Evolutionary conservation across 2,113 vertebrate species (phyloP).

Genomic region (Helogale parvula): DNA sequence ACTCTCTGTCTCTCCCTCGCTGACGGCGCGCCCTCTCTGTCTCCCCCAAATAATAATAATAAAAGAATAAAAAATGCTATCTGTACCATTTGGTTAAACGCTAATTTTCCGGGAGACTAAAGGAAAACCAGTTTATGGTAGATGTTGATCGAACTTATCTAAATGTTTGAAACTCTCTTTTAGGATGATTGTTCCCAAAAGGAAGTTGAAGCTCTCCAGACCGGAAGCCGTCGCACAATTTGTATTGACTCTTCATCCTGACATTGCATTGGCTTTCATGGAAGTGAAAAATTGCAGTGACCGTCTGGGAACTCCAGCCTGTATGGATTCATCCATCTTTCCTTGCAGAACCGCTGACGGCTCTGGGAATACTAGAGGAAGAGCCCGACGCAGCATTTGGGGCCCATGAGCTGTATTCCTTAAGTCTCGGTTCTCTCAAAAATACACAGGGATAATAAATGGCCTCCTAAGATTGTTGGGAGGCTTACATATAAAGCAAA

Average conservation of each 20-base stretch:
- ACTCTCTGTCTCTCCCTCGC: too few species aligned
- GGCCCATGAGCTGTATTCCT: background rate
- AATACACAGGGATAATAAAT: background rate
- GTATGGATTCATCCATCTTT: background rate
- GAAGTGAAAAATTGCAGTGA: background rate
- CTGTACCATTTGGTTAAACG: conserved; percentile 2
- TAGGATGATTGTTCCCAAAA: background rate
- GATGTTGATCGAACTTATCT: background rate
- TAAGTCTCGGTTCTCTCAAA: background rate
- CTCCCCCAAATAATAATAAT: too few species aligned
- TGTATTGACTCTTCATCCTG: background rate
- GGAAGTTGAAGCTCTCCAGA: background rate
- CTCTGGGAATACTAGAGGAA: background rate
- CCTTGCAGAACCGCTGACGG: background rate
- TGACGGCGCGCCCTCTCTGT: too few species aligned
- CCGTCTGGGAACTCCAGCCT: background rate
- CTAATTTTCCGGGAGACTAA: background rate
- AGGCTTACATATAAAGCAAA: background rate
- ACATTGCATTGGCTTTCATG: background rate
- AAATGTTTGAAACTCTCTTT: background rate
- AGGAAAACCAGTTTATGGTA: background rate
- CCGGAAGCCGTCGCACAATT: background rate
- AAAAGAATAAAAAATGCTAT: background rate
- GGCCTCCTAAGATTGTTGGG: background rate
- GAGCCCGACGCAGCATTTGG: background rate